Evolutionary conservation across 1,140 invertebrate genomes (phyloP), one percentile per base, ranked within the genome.

Genomic region (Centruroides sculpturatus): DNA sequence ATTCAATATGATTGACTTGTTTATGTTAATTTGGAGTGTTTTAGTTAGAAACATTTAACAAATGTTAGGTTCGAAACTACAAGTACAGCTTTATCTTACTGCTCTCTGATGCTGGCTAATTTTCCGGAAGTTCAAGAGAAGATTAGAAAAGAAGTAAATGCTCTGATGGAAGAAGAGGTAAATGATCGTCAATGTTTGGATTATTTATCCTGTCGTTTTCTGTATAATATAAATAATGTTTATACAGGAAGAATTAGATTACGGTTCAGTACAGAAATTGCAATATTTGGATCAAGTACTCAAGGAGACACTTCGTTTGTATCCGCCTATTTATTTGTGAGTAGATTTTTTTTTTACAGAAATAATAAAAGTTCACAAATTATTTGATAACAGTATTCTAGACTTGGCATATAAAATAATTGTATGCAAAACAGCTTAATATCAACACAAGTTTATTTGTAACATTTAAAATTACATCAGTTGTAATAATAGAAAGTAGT

Each of bases 21-120:
- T 41, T 8, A 41, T 41, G 8, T 3, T 6, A 41, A 41, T 41
- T 41, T 41, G 8, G 8, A 41, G 41, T 41, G 41, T 8, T 1
- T 41, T 8, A 41, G 5, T 8, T 23, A 23, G 23, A 23, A 41
- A 41, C 3, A 41, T 41, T 41, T 41, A 41, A 1, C 5, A 41
- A 41, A 41, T 41, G 5, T 41, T 41, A 83, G 77, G 10, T 77
- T 74, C 62, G 77, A 79, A 56, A 79, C 77, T 1, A 78, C 74
- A 6, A 66, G 71, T 5, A 75, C 64, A 3, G 70, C 71, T 13
- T 55, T 79, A 13, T 65, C 72, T 5, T 76, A 73, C 57, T 62
- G 69, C 35, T 61, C 71, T 3, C 77, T 73, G 64, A 54, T 67
- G 8, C 59, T 79, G n/a, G 72, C 77, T 13, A 66, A 69, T 50